Base-by-base conservation (phyloP, 2,888 invertebrate genomes). In the Clepsis dumicolana region DNA sequence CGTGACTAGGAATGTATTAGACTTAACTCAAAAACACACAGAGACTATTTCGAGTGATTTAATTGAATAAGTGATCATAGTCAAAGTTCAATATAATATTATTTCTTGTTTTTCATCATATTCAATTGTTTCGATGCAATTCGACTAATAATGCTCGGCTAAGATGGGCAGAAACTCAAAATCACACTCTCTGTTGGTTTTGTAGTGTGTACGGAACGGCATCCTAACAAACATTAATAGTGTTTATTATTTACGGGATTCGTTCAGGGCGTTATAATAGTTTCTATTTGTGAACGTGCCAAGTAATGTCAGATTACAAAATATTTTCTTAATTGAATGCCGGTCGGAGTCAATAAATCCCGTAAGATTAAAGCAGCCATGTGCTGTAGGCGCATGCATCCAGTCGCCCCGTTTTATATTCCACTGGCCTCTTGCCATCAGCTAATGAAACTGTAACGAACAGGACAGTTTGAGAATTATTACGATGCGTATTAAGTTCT, bases 351-450 rank as follows among this genome's bases (percentile, higher is more conserved):
- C 63, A 59, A 68, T 68, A 68, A 68, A 68, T 64, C 64, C 64
- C 64, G 64, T 64, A 64, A 68, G 82, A 84, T 81, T 81, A 82
- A 77, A 76, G 70, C 77, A 75, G 89, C 88, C 89, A 90, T 88
- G 87, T 89, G 90, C 73, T 89, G 90, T 72, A 71, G 71, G 54
- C 41, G 74, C 75, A 72, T 70, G 67, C 71, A 73, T 72, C 74
- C 74, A 74, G 73, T 77, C 76, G 78, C 80, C 79, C 77, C 76
- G 79, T 83, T 75, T 75, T 73, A 57, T 67, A 52, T 62, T 56
- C 56, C 75, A 80, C 78, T 89, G 89, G 88, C 87, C 73, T 70
- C 72, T 70, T 81, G 88, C 88, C 88, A 88, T 76, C 67, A 64
- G 65, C 74, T 77, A 74, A 74, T 73, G 66, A 72, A 74, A 69